Base-by-base conservation (phyloP, 1,140 invertebrate genomes). In the Achatina immaculata region DNA sequence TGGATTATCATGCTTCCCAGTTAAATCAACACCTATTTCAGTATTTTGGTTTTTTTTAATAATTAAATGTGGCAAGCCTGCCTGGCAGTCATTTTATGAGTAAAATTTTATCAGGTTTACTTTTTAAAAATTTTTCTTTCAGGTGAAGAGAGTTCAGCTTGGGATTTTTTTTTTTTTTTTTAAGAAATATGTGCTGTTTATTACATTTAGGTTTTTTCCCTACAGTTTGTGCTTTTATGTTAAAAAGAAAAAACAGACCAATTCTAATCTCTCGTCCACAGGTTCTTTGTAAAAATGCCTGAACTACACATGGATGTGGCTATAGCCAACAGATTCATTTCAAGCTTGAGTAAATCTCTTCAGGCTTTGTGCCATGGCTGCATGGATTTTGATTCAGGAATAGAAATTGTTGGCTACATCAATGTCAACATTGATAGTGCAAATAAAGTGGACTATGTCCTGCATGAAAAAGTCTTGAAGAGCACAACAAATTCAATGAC, bases 381-480 rank as follows among this genome's bases (percentile, higher is more conserved):
- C 62, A 51, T 83, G 45, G 82, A 83, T 68, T 83, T 83, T 79
- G 77, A 81, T 31, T 79, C 55, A 51, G 76, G 79, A 21, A 79
- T 83, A 48, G 80, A 83, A 73, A 65, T 83, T 48, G 77, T 81
- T 16, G 82, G 82, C 0, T 79, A 83, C 38, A 66, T 83, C 40
- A 78, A 81, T 72, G 48, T 83, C 6, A 77, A 58, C 24, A 76
- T 83, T 55, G 82, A 83, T 55, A 75, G 65, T 76, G 55, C 58
- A 3, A 62, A 65, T 38, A 73, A 81, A 58, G 55, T 83, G 21
- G 80, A 83, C 48, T 83, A 83, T 79, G 80, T 83, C 4, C 71
- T 83, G 2, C 81, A 78, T 71, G 82, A 83, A 78, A 83, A 81
- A 78, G 77, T 83, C 48, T 66, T 58, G 28, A 83, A 83, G 40